Evolutionary conservation across 2,113 vertebrate genomes (phyloP), one percentile per base, ranked within the genome.

Genomic region (Tympanuchus pallidicinctus): DNA sequence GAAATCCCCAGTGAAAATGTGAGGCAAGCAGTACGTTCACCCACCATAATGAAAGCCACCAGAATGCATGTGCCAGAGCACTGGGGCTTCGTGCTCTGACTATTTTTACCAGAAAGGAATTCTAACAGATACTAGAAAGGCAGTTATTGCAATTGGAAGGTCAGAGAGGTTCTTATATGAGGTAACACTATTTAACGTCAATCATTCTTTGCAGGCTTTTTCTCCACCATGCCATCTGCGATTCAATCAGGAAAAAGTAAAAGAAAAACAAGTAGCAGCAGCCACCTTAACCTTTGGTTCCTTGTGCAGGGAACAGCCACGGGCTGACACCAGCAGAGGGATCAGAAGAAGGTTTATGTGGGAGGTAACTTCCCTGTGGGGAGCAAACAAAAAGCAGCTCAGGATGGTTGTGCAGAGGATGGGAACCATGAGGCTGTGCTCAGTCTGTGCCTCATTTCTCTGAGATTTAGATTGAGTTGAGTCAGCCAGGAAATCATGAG

Each of bases 381-480:
- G 60, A 63, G 43, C 60, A 82, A 82, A 65, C 40, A 82, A 73
- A 90, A 83, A 64, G 56, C 42, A 86, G 69, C 69, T 93, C 69
- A 83, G 72, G 57, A 63, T 30, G 16, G 13, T 18, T 56, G 60
- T 38, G 38, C n/a, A 64, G 69, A 73, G 65, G 20, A n/a, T 96
- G 70, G 47, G 69, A 65, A 54, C 28, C 27, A 2, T 25, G 78
- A 82, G 66, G 34, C 57, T 74, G 2, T 8, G 14, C 70, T 94
- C 45, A 92, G 47, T 1, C 0, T 52, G 11, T 92, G 73, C 83
- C 73, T 90, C 70, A 34, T 4, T 65, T 81, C 63, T 77, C 59
- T 56, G 63, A 78, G 84, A 86, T 64, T 75, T 63, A 89, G 78
- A 72, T 84, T 79, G 75, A 75, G 83, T 81, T 76, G 88, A 86